Evolutionary conservation across 2,113 vertebrate species (phyloP).

Genomic region (Indri indri): DNA sequence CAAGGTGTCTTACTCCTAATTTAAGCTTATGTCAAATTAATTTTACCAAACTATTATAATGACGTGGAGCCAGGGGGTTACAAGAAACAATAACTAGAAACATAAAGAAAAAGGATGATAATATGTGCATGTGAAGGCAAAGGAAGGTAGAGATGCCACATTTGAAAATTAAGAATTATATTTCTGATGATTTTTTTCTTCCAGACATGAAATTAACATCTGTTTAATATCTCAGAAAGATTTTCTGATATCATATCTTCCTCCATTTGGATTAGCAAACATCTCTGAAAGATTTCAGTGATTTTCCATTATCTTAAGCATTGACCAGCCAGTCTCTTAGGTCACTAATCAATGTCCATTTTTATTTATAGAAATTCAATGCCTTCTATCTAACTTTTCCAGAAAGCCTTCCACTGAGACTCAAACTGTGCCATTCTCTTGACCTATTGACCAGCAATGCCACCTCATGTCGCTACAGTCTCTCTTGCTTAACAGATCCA

Average conservation of each 20-base stretch:
- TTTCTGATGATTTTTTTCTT: neutral
- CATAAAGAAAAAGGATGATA: neutral
- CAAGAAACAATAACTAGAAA: neutral
- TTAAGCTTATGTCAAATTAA: neutral
- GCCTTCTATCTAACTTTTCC: neutral
- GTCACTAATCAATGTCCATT: neutral
- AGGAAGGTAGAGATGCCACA: neutral
- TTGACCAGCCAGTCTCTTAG: neutral
- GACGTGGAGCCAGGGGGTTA: accelerated
- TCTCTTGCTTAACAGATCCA: neutral
- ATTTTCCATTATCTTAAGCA: neutral
- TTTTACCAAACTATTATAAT: neutral
- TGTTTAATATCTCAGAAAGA: neutral
- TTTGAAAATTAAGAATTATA: slow-evolving; percentile 5
- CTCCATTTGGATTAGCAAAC: neutral
- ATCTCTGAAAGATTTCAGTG: neutral
- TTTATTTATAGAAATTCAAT: slow-evolving; percentile 1
- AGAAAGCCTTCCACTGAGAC: neutral
- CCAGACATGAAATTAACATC: neutral
- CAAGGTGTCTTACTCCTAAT: neutral
- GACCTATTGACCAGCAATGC: neutral
- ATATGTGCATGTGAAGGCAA: neutral
- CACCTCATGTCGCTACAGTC: neutral
- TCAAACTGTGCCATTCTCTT: neutral
- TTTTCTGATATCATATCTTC: neutral